A percentile compares a stretch with the other conserved stretches of the same genome.
Conservation (phyloP, 2,113 vertebrate genomes). For the Rhabdomys dilectus region DNA sequence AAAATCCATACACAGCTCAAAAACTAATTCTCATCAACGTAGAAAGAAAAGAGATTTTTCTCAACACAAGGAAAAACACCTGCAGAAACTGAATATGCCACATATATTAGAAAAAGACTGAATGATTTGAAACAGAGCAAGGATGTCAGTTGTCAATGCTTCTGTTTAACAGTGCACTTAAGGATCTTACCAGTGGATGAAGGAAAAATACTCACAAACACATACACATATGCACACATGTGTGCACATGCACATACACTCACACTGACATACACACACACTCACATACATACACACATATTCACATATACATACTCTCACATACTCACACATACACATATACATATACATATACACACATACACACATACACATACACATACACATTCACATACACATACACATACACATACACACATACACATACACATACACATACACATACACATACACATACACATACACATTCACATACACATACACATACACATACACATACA, state of each 20-base stretch:
- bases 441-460: too few relatives aligned
- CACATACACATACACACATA: not conserved
- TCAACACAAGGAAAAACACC: not conserved
- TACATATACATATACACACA: not conserved
- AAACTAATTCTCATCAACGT: not conserved
- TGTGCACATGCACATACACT: not conserved
- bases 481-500: not conserved
- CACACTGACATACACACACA: not conserved
- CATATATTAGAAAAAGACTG: not conserved
- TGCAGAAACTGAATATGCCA: not conserved
- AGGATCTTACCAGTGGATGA: too few relatives aligned
- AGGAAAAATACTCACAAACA: not conserved
- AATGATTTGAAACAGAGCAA: not conserved
- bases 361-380: not conserved
- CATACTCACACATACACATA: not conserved
- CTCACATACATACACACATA: not conserved
- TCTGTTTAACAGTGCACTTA: not conserved
- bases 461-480: not conserved
- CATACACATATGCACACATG: not conserved
- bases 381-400: not conserved
- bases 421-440: not conserved
- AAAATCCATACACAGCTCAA: not conserved
- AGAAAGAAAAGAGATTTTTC: not conserved
- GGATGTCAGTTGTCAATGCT: not conserved
- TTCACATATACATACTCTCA: too few relatives aligned